phyloP scores from a whole-genome alignment of 2,797 vertebrate genomes.

The Sphenodon punctatus region DNA sequence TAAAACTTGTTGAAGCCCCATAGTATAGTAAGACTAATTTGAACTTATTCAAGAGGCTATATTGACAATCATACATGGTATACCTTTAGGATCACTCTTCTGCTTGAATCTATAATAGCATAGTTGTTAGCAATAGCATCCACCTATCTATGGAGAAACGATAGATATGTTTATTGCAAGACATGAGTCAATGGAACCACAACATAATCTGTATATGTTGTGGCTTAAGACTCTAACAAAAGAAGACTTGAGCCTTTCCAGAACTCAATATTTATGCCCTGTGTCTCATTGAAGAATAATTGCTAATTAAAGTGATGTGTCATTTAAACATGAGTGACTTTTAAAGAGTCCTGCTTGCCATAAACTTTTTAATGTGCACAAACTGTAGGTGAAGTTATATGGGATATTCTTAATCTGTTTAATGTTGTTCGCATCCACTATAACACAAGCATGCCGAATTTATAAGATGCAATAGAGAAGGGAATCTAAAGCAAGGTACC shows the following conservation, averaged over 20 bases:
- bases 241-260: conserved; percentile 59
- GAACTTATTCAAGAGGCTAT: conserved; percentile 51
- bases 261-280: conserved; percentile 52
- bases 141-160: conserved; percentile 22
- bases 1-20: conserved; percentile 65
- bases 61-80: conserved; percentile 42
- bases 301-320: conserved; percentile 62
- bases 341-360: conserved; percentile 59
- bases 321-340: conserved; percentile 35
- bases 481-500: too few relatives aligned
- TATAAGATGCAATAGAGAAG: neutral
- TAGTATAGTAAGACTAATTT: conserved; percentile 56
- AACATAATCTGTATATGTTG: conserved; percentile 59
- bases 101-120: conserved; percentile 29
- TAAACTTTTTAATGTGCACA: conserved; percentile 40
- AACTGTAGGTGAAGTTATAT: conserved; percentile 30
- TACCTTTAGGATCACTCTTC: conserved; percentile 4
- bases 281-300: conserved; percentile 66
- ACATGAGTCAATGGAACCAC: conserved; percentile 54
- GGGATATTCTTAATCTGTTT: conserved; percentile 30
- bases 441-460: neutral
- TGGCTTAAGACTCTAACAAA: conserved; percentile 60
- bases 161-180: conserved; percentile 47
- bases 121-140: conserved; percentile 16
- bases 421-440: neutral